Base-by-base conservation (phyloP, 2,888 invertebrate genomes). In the Drosophila kambysellisi region DNA sequence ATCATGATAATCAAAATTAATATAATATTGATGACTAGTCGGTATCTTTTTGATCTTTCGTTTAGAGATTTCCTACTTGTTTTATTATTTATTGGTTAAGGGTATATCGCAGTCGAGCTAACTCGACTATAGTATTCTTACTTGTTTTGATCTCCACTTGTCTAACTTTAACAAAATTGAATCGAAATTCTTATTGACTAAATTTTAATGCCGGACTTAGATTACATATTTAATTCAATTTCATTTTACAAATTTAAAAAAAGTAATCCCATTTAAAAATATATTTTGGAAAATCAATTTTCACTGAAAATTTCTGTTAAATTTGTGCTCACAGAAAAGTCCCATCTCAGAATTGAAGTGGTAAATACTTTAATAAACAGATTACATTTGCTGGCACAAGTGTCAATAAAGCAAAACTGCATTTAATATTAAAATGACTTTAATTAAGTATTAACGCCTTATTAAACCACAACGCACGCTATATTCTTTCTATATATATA, bases 361-460 rank as follows among this genome's bases (percentile, higher is more conserved):
- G 15, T 30, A 15, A 41, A 30, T 8, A 32, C 15, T 20, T 57
- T 41, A 41, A 32, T 17, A 12, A n/a, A 20, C 20, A n/a, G 20
- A 43, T 32, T 20, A n/a, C 9, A 5, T 15, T 15, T 3, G 41
- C 41, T 57, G 3, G n/a, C 41, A 41, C 12, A 30, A 20, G 17
- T 25, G 15, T 41, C 15, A 41, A 57, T 43, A 57, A 57, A 20
- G 41, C 20, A 20, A 20, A 41, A 30, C 43, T 57, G 57, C 57
- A 57, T 57, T 43, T 32, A 20, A 43, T 57, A 20, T 32, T 43
- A 32, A 30, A 57, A 57, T 41, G 41, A 32, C 41, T 43, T 30
- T 43, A 57, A 43, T 57, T 57, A 57, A 57, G 41, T 57, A 41
- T 17, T n/a, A 48, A 25, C 39, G 32, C 30, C 9, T 30, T 76